A percentile compares a stretch with the other conserved stretches of the same genome.
Evolutionary conservation across 2,888 invertebrate species (phyloP).

Genomic region (Drosophila longiperda): DNA sequence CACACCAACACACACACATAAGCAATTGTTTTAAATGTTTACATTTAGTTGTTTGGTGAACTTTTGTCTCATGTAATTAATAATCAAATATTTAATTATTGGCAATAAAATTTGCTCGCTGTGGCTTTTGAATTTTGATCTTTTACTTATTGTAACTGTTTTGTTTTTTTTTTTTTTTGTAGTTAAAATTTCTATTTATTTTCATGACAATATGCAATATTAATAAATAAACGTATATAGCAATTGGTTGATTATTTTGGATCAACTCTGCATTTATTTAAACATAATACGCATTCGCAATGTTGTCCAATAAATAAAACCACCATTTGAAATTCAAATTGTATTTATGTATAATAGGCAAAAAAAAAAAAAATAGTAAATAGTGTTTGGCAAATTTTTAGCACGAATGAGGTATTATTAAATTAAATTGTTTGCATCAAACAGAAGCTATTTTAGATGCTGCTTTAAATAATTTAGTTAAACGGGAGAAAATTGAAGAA

Average conservation of each 20-base stretch:
- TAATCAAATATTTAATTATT: slow-evolving; percentile 68
- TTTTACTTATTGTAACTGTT: slow-evolving; percentile 37
- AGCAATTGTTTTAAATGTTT: slow-evolving; percentile 45
- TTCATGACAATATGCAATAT: slow-evolving; percentile 39
- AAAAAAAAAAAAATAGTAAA: not conserved
- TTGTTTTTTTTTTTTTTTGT: slow-evolving; percentile 29
- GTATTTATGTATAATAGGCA: slow-evolving; percentile 1
- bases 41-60: slow-evolving; percentile 49
- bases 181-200: slow-evolving; percentile 36
- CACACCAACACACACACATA: slow-evolving; percentile 13
- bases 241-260: slow-evolving; percentile 26
- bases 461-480: not conserved
- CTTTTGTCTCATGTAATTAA: slow-evolving; percentile 53
- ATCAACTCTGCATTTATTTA: slow-evolving; percentile 21
- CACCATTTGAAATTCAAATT: slow-evolving; percentile 3
- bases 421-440: slow-evolving; percentile 13
- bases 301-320: slow-evolving; percentile 20
- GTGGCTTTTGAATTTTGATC: slow-evolving; percentile 38
- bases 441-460: not conserved
- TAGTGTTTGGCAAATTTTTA: not conserved
- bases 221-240: slow-evolving; percentile 24
- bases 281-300: slow-evolving; percentile 33
- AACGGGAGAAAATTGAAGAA: not conserved
- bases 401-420: not conserved
- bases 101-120: slow-evolving; percentile 42